Evolutionary conservation across 2,888 invertebrate species (phyloP).

Genomic region (Callyntrura guangdongensis): DNA sequence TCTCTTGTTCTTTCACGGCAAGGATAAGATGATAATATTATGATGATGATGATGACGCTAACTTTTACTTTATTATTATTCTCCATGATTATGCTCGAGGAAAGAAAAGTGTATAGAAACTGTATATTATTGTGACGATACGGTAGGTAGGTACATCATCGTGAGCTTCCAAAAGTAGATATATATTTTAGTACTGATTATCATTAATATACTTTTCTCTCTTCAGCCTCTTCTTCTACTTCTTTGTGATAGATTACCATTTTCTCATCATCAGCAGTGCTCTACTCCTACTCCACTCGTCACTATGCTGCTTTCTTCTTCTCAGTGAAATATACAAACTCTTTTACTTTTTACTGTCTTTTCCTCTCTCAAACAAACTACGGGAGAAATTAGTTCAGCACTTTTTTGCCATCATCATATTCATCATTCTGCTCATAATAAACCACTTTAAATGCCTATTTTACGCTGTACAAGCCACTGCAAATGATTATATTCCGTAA

Average conservation of each 20-base stretch:
- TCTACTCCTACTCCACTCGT: conserved; percentile 5
- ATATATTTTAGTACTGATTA: conserved; percentile 45
- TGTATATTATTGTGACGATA: neutral
- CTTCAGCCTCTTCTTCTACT: conserved; percentile 24
- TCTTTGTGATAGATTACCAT: conserved; percentile 70
- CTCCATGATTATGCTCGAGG: conserved; percentile 36
- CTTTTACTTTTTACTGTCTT: neutral
- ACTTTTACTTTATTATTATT: conserved; percentile 49
- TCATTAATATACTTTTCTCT: conserved; percentile 45
- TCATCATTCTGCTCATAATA: conserved; percentile 39
- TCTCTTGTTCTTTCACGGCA: conserved; percentile 11
- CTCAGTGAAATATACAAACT: neutral
- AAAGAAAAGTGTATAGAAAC: conserved; percentile 3
- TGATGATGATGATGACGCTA: conserved; percentile 42
- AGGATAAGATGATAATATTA: conserved; percentile 19
- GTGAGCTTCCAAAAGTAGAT: too few relatives aligned
- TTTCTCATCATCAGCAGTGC: conserved; percentile 57
- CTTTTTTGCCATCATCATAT: conserved; percentile 41
- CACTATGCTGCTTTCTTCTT: conserved; percentile 16
- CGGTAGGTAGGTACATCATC: too few relatives aligned
- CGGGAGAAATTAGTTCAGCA: conserved; percentile 64
- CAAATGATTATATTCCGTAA: conserved; percentile 50
- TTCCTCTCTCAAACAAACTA: conserved; percentile 40
- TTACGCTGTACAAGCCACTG: conserved; percentile 44
- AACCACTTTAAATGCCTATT: conserved; percentile 55